Conservation (phyloP, 64 coral and sea anemone genomes). For the Actinia equina region DNA sequence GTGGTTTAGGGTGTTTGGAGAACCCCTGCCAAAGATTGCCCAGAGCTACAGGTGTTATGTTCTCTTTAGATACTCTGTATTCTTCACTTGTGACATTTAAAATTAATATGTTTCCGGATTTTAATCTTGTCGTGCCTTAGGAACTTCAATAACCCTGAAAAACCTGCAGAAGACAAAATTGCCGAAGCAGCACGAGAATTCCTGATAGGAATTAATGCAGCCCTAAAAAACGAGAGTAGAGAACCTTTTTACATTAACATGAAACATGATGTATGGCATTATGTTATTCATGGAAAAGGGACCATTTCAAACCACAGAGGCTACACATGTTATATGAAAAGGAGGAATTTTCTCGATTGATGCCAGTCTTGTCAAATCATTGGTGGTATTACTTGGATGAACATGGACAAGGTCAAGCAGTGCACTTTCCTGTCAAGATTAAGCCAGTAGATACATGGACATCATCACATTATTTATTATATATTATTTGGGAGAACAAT, state of each 20-base stretch:
- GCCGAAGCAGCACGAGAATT: constrained; percentile 30
- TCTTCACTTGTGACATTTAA: no score
- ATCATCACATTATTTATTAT: neutral
- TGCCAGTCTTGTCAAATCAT: neutral
- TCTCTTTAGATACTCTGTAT: no score
- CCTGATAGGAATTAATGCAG: neutral
- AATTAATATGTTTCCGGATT: no score
- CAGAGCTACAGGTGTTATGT: no score
- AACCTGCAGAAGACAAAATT: constrained; percentile 12
- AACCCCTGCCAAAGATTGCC: no score
- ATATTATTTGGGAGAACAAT: no score
- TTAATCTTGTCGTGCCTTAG: no score
- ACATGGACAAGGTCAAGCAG: neutral
- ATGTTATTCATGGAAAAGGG: constrained; percentile 17
- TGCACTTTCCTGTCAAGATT: neutral
- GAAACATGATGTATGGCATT: constrained; percentile 45
- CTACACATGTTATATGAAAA: constrained; percentile 7
- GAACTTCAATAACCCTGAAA: neutral
- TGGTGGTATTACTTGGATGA: neutral
- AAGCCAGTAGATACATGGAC: neutral
- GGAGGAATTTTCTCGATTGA: constrained; percentile 11
- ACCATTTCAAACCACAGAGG: neutral
- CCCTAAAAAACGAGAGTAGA: constrained; percentile 7
- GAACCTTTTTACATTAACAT: constrained; percentile 33
- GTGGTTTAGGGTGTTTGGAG: no score